Percentiles rank a stretch among this genome's conserved stretches.
phyloP scores from a whole-genome alignment of 2,888 invertebrate species.

The Saturnia japonica region DNA sequence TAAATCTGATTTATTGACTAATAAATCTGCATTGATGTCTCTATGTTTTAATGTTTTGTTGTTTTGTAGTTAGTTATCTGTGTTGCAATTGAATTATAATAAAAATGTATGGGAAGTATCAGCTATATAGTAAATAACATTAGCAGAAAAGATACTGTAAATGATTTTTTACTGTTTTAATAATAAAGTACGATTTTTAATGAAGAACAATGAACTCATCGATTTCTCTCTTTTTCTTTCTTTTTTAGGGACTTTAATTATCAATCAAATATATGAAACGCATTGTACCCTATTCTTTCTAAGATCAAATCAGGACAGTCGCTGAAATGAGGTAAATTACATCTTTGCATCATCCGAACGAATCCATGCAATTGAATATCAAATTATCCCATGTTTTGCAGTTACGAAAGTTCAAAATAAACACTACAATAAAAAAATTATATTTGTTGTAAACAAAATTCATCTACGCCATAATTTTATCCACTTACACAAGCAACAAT shows the following conservation, averaged over 20 bases:
- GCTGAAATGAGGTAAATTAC: too few species aligned
- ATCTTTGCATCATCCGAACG: too few species aligned
- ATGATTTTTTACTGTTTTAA: not conserved
- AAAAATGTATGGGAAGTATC: not conserved
- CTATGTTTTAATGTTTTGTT: constrained; percentile 38
- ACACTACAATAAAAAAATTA: too few species aligned
- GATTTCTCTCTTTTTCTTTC: too few species aligned
- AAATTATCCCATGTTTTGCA: too few species aligned
- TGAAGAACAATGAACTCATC: not conserved
- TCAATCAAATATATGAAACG: too few species aligned
- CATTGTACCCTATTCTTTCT: too few species aligned
- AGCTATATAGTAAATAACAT: not conserved
- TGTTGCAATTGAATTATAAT: not conserved
- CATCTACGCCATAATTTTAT: not conserved
- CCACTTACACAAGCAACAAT: constrained; percentile 1
- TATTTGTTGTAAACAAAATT: not conserved
- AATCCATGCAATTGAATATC: too few species aligned
- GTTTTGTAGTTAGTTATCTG: constrained; percentile 1
- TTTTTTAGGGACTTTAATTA: too few species aligned
- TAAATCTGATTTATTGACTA: constrained; percentile 47
- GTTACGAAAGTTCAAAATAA: too few species aligned
- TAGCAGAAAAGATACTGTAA: not conserved
- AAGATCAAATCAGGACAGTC: too few species aligned
- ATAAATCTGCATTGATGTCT: constrained; percentile 59
- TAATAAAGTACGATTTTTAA: not conserved